Conservation (phyloP, 2,888 invertebrate genomes). For the Junonia oenone region DNA sequence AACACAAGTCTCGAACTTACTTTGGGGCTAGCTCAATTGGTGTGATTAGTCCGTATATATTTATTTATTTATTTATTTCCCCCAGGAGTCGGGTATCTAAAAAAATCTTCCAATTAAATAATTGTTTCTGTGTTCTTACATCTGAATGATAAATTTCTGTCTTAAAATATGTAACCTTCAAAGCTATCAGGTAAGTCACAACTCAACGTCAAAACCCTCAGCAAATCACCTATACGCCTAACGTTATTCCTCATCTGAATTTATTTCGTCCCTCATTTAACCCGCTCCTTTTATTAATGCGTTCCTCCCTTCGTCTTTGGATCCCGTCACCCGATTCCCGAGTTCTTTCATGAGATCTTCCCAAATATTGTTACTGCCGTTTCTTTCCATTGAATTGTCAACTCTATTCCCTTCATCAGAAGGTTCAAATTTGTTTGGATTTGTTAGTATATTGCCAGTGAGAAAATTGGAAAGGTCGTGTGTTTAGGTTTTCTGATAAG, state of each 20-base stretch:
- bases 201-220: not conserved
- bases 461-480: conserved; percentile 42
- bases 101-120: too few species aligned
- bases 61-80: too few species aligned
- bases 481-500: conserved; percentile 46
- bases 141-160: too few species aligned
- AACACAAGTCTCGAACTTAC: too few species aligned
- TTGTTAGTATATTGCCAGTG: conserved; percentile 25
- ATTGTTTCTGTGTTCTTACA: too few species aligned
- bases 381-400: not conserved
- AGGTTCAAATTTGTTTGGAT: conserved; percentile 19
- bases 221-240: not conserved
- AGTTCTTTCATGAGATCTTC: conserved; percentile 43
- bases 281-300: conserved; percentile 20
- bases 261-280: conserved; percentile 12
- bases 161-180: too few species aligned
- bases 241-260: not conserved
- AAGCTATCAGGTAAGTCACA: not conserved
- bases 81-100: too few species aligned
- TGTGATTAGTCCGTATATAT: too few species aligned
- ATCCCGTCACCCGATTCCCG: conserved; percentile 50
- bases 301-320: conserved; percentile 38
- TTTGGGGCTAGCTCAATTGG: too few species aligned
- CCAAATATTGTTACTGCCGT: conserved; percentile 35
- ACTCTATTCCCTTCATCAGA: conserved; percentile 14